Percentiles rank a stretch among this genome's conserved stretches.
Conservation (phyloP, 1,140 invertebrate species). For the Archivesica marissinica region DNA sequence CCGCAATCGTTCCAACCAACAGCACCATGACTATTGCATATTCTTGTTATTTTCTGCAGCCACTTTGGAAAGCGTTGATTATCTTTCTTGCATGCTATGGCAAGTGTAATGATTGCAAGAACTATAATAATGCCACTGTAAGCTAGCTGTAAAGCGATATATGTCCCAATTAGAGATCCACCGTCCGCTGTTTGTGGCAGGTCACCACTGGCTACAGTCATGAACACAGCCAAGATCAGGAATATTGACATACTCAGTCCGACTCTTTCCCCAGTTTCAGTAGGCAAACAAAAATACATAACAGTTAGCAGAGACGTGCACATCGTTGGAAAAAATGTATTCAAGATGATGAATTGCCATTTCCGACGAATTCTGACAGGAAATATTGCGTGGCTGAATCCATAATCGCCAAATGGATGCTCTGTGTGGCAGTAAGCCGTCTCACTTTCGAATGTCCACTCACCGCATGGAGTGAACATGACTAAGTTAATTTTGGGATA, state of each 20-base stretch:
- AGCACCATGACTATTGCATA: background rate
- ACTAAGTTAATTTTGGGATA: background rate
- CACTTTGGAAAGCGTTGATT: background rate
- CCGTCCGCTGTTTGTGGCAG: conserved; percentile 57
- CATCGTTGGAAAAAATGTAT: conserved; percentile 55
- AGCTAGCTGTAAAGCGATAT: conserved; percentile 40
- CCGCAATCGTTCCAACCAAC: background rate
- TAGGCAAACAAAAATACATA: conserved; percentile 51
- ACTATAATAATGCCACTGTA: conserved; percentile 17
- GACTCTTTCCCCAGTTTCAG: conserved; percentile 62
- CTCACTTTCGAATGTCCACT: background rate
- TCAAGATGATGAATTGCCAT: conserved; percentile 50
- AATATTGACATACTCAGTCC: conserved; percentile 60
- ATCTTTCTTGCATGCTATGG: background rate
- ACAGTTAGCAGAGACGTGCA: conserved; percentile 54
- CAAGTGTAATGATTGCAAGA: conserved; percentile 28
- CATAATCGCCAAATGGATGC: background rate
- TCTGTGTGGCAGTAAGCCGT: background rate
- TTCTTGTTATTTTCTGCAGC: background rate
- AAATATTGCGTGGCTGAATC: conserved; percentile 32
- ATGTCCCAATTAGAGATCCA: conserved; percentile 81
- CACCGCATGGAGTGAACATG: background rate
- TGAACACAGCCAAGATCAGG: conserved; percentile 62
- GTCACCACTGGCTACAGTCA: conserved; percentile 38
- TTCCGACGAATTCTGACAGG: background rate